A percentile compares a stretch with the other conserved stretches of the same genome.
Evolutionary conservation across 2,888 invertebrate genomes (phyloP).

Genomic region (Drosophila subquinaria): DNA sequence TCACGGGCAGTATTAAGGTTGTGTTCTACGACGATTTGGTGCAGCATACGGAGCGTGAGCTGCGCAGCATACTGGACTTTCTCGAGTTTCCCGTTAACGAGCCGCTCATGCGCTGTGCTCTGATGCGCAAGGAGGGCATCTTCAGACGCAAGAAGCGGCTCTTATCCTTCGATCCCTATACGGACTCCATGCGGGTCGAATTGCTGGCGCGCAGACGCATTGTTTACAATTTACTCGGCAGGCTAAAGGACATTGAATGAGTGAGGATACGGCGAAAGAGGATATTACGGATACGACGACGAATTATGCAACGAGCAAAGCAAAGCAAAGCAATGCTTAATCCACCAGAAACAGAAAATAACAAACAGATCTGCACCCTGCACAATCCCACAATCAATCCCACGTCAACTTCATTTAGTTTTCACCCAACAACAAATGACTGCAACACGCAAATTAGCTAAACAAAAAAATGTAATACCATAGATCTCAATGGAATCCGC

Average conservation of each 20-base stretch:
- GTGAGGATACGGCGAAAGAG: neutral
- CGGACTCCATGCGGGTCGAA: conserved; percentile 87
- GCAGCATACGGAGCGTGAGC: conserved; percentile 87
- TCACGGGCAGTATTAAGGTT: conserved; percentile 89
- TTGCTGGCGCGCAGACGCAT: conserved; percentile 86
- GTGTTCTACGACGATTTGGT: conserved; percentile 90
- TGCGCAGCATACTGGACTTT: conserved; percentile 88
- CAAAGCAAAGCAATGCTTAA: conserved; percentile 20
- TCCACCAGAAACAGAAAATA: conserved; percentile 36
- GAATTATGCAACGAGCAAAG: conserved; percentile 31
- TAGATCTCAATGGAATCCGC: conserved; percentile 60
- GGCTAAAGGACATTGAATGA: conserved; percentile 31
- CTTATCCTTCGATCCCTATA: conserved; percentile 90
- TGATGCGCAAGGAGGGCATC: conserved; percentile 89
- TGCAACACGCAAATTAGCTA: conserved; percentile 15
- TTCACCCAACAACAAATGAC: neutral
- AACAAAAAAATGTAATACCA: conserved; percentile 29
- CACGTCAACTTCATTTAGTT: neutral
- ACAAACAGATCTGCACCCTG: conserved; percentile 3
- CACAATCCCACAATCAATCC: neutral
- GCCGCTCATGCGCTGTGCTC: conserved; percentile 87
- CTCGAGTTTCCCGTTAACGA: conserved; percentile 87
- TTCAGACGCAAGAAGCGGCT: conserved; percentile 89
- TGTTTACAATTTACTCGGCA: conserved; percentile 86
- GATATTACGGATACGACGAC: conserved; percentile 4